Conservation (phyloP, 2,797 vertebrate species). For the Furcifer pardalis region DNA sequence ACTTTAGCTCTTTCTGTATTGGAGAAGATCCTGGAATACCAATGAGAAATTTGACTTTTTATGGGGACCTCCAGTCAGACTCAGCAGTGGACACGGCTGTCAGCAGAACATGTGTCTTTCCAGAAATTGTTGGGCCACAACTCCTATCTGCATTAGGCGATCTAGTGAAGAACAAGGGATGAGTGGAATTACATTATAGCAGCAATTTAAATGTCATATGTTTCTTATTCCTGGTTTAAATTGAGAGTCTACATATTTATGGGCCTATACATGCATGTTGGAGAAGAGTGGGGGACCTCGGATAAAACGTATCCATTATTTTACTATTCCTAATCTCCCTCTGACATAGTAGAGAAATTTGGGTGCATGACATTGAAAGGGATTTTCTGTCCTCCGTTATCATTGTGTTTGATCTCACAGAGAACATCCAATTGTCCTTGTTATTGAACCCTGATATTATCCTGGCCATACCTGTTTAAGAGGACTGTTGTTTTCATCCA, state of each 20-base stretch:
- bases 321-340: background rate
- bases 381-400: constrained; percentile 26
- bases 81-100: too few relatives aligned
- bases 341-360: constrained; percentile 1
- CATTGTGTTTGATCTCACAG: constrained; percentile 17
- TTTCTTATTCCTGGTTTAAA: background rate
- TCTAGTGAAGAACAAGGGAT: background rate
- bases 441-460: background rate
- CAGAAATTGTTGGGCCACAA: background rate
- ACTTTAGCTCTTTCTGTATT: too few relatives aligned
- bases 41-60: too few relatives aligned
- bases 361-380: constrained; percentile 32
- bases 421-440: constrained; percentile 24
- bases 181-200: background rate
- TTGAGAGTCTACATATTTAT: background rate
- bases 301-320: too few relatives aligned
- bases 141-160: background rate
- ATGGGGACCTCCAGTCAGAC: too few relatives aligned
- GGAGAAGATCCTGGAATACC: too few relatives aligned
- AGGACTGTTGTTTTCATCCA: background rate
- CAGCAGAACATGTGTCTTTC: too few relatives aligned
- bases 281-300: background rate
- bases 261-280: background rate
- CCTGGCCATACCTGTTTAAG: constrained; percentile 9
- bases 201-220: background rate